phyloP scores from a whole-genome alignment of 2,797 vertebrate species.

The Sebastes taczanowskii region DNA sequence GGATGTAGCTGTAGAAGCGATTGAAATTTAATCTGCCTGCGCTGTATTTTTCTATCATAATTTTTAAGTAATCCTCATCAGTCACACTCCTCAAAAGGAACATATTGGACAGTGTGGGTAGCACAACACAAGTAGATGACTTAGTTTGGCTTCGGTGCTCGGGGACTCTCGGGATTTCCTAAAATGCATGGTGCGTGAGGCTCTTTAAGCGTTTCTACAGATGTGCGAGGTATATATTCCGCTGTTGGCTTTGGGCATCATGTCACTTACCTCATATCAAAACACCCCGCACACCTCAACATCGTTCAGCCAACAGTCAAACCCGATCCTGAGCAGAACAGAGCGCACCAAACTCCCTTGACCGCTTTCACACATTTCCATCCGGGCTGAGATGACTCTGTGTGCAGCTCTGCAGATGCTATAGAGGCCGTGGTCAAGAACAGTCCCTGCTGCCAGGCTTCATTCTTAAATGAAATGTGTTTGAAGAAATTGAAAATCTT shows the following conservation, averaged over 20 bases:
- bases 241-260: conserved; percentile 49
- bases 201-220: conserved; percentile 67
- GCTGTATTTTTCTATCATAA: conserved; percentile 7
- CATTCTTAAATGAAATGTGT: background rate
- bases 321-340: conserved; percentile 43
- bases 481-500: background rate
- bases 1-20: background rate
- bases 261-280: conserved; percentile 69
- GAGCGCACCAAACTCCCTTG: conserved; percentile 10
- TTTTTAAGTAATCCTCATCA: conserved; percentile 29
- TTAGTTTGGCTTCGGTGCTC: conserved; percentile 40
- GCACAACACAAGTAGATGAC: conserved; percentile 16
- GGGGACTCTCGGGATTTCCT: conserved; percentile 33
- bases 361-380: conserved; percentile 64
- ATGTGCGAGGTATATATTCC: conserved; percentile 69
- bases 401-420: conserved; percentile 19
- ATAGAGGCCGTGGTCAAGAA: conserved; percentile 4
- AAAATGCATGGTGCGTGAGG: conserved; percentile 32
- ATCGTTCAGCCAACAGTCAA: conserved; percentile 50
- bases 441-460: conserved; percentile 13
- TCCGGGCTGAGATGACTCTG: conserved; percentile 38
- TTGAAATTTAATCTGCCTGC: background rate
- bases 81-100: background rate
- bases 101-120: conserved; percentile 1
- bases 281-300: conserved; percentile 47